These are phyloP conservation scores for Diachasmimorpha longicaudata DNA, from an alignment of 1,140 invertebrate genomes.

Conservation along the genomic window DNA sequence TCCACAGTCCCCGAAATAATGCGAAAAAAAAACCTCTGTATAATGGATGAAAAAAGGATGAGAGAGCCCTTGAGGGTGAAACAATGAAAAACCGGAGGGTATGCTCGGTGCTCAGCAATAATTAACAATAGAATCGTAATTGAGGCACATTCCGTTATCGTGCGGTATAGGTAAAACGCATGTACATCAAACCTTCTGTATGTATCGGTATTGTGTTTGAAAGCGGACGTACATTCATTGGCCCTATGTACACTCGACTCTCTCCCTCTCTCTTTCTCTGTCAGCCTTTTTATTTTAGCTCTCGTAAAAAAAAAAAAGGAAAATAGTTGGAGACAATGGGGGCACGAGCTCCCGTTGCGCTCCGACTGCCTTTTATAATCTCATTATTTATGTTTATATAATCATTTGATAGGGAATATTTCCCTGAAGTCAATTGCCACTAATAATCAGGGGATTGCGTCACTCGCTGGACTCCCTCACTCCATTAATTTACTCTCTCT, in stretches of 20 bases:
- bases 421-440: not conserved
- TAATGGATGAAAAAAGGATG: conserved; percentile 14
- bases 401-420: not conserved
- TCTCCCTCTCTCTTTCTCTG: conserved; percentile 1
- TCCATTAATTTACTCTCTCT: not conserved
- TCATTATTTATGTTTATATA: not conserved
- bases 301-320: not conserved
- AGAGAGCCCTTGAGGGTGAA: conserved; percentile 1
- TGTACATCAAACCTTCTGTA: conserved; percentile 39
- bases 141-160: conserved; percentile 43
- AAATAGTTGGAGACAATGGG: not conserved
- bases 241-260: not conserved
- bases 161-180: not conserved
- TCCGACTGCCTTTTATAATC: conserved; percentile 1
- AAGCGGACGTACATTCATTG: conserved; percentile 44
- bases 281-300: not conserved
- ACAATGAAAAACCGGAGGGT: conserved; percentile 20
- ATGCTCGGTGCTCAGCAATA: conserved; percentile 43
- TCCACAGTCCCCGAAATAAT: not conserved
- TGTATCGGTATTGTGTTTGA: conserved; percentile 34
- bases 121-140: conserved; percentile 53
- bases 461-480: not conserved
- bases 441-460: not conserved
- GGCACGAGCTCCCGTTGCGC: not conserved
- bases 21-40: conserved; percentile 1